Conservation (phyloP, 2,113 vertebrate genomes). For the Crotalus helleri region DNA sequence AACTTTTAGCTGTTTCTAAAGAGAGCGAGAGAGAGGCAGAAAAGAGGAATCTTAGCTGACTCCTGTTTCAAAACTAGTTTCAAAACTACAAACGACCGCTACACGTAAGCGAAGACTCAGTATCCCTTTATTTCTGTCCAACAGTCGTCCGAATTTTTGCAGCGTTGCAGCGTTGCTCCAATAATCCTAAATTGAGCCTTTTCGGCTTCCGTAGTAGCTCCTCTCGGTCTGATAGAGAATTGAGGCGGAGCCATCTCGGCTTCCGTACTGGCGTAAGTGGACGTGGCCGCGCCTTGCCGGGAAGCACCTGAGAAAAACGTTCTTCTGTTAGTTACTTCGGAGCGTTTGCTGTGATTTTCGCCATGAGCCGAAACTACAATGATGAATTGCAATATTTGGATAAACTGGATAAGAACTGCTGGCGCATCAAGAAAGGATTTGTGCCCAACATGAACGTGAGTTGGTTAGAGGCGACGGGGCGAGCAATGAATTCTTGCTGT, state of each 20-base stretch:
- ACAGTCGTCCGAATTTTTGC: background rate
- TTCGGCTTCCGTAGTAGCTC: background rate
- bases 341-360: slow-evolving; percentile 1
- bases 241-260: fast-evolving
- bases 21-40: background rate
- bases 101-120: background rate
- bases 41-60: background rate
- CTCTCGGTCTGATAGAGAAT: fast-evolving
- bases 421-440: slow-evolving; percentile 95
- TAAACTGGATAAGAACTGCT: slow-evolving; percentile 84
- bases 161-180: background rate
- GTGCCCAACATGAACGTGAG: slow-evolving; percentile 97
- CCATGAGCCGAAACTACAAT: slow-evolving; percentile 93
- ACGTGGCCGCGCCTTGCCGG: background rate
- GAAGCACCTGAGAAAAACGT: fast-evolving
- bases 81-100: background rate
- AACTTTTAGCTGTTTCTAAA: background rate
- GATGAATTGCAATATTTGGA: slow-evolving; percentile 94
- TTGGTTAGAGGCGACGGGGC: background rate
- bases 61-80: background rate
- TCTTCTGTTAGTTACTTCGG: background rate
- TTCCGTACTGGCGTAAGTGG: background rate
- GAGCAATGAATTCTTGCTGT: no score
- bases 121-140: background rate
- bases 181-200: slow-evolving; percentile 31